These are phyloP conservation scores for Charanyca ferruginea DNA, from an alignment of 2,888 invertebrate genomes.

Conservation along the genomic window DNA sequence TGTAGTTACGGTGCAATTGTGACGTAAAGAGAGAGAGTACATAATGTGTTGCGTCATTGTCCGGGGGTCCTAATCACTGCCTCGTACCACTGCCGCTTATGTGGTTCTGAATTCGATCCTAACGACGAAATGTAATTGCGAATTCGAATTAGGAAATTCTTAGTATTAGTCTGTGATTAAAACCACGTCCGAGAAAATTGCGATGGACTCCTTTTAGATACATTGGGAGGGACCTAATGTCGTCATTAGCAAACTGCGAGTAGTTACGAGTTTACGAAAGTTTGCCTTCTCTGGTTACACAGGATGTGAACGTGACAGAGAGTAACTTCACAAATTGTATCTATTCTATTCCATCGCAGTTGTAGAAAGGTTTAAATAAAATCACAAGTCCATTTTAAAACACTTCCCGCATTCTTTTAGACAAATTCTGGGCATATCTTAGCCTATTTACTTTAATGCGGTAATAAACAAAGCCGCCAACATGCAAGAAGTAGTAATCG, in stretches of 20 bases:
- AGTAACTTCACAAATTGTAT: constrained; percentile 29
- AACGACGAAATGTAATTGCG: constrained; percentile 48
- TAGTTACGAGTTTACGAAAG: constrained; percentile 34
- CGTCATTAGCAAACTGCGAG: constrained; percentile 51
- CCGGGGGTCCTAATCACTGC: constrained; percentile 37
- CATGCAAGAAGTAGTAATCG: constrained; percentile 54
- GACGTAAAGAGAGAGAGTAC: constrained; percentile 34
- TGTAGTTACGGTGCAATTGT: constrained; percentile 34
- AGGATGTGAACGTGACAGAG: constrained; percentile 34
- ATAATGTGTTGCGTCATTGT: constrained; percentile 42
- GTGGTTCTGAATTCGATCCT: constrained; percentile 49
- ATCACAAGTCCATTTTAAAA: constrained; percentile 31
- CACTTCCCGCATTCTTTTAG: constrained; percentile 41
- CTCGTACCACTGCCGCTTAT: constrained; percentile 11
- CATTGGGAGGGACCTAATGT: constrained; percentile 37
- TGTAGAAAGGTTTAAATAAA: constrained; percentile 30
- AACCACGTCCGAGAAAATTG: constrained; percentile 28
- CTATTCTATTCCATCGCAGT: constrained; percentile 13
- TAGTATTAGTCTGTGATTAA: constrained; percentile 49
- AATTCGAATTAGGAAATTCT: constrained; percentile 56
- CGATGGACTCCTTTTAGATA: constrained; percentile 32
- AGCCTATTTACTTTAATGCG: constrained; percentile 51
- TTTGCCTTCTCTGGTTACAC: constrained; percentile 26
- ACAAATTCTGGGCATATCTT: constrained; percentile 45
- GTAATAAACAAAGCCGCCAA: constrained; percentile 49